phyloP scores from a whole-genome alignment of 2,888 invertebrate genomes.

The Orthosia gothica region DNA sequence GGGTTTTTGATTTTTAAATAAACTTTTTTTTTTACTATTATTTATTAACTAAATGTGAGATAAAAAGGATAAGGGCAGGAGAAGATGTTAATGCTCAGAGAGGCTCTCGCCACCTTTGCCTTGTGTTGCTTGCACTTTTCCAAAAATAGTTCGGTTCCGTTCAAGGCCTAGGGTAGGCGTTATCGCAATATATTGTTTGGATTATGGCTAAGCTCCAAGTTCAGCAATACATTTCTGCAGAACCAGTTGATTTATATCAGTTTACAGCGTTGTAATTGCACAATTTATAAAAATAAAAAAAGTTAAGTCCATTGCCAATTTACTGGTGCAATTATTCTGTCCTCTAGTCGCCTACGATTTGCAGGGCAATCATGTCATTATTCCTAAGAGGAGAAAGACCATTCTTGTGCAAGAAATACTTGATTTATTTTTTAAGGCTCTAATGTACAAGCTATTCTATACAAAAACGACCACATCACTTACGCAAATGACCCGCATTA shows the following conservation, averaged over 20 bases:
- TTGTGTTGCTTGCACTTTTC: not conserved
- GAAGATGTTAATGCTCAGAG: too few species aligned
- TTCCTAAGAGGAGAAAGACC: slow-evolving; percentile 6
- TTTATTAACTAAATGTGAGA: too few species aligned
- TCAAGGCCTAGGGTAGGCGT: not conserved
- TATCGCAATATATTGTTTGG: not conserved
- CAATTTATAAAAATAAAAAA: not conserved
- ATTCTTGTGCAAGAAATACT: slow-evolving; percentile 20
- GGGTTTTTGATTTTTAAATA: too few species aligned
- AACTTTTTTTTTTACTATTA: too few species aligned
- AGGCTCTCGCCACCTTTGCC: not conserved
- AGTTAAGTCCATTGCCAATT: not conserved
- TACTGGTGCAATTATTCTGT: slow-evolving; percentile 11
- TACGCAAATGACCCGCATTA: slow-evolving; percentile 51
- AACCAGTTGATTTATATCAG: slow-evolving; percentile 12
- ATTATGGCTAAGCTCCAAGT: slow-evolving; percentile 2
- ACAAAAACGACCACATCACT: slow-evolving; percentile 29
- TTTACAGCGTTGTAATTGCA: not conserved
- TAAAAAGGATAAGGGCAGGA: too few species aligned
- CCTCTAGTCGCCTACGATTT: not conserved
- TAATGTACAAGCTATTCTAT: slow-evolving; percentile 13
- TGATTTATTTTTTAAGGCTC: slow-evolving; percentile 20
- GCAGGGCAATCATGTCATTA: slow-evolving; percentile 19
- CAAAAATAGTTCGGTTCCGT: not conserved
- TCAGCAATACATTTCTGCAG: not conserved